phyloP scores from a whole-genome alignment of 2,797 vertebrate genomes.

The Xyrichtys novacula region DNA sequence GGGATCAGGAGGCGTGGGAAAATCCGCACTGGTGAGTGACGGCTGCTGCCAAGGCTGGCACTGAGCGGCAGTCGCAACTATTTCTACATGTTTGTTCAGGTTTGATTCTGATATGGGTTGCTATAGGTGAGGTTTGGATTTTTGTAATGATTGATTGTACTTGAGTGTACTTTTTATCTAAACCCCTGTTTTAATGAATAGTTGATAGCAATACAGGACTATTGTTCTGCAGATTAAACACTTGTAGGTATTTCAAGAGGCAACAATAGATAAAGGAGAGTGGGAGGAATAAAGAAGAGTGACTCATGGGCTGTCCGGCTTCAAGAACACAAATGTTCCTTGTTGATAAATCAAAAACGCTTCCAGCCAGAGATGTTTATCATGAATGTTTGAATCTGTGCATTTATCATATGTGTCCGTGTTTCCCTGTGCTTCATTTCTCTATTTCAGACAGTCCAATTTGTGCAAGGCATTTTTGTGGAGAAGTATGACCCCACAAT shows the following conservation, averaged over 20 bases:
- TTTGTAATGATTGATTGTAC: too few species aligned
- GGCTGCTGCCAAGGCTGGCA: not conserved
- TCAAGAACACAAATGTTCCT: not conserved
- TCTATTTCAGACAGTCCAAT: conserved; percentile 94
- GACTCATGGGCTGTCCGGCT: not conserved
- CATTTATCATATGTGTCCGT: not conserved
- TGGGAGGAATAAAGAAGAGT: not conserved
- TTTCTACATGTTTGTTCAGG: not conserved
- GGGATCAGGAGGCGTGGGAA: conserved; percentile 98
- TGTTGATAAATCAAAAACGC: conserved; percentile 6
- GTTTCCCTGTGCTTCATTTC: conserved; percentile 33
- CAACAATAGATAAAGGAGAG: conserved; percentile 12
- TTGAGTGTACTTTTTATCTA: too few species aligned
- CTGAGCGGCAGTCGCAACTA: not conserved
- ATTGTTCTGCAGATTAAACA: not conserved
- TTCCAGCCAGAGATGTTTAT: not conserved
- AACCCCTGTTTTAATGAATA: too few species aligned
- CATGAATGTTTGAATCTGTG: not conserved
- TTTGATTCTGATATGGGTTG: not conserved
- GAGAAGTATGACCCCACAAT: conserved; percentile 99
- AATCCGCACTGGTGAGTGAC: conserved; percentile 96
- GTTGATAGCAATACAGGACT: too few species aligned
- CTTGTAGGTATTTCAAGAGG: not conserved
- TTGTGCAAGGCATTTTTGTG: conserved; percentile 99
- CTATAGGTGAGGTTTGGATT: too few species aligned